phyloP scores from a whole-genome alignment of 2,888 invertebrate genomes.

The Sarcophaga carnaria region DNA sequence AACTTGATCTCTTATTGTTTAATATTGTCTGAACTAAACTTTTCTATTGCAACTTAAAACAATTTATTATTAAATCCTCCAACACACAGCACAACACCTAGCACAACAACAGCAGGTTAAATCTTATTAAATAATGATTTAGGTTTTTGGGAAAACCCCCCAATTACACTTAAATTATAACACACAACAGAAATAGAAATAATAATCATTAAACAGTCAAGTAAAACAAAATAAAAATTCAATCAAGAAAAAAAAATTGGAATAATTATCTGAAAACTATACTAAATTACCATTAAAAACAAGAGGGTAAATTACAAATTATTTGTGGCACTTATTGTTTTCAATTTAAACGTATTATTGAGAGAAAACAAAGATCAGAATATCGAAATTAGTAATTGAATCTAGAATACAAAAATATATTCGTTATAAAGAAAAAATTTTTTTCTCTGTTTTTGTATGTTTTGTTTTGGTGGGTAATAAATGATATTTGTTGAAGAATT shows the following conservation, averaged over 20 bases:
- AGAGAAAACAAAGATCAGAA: not conserved
- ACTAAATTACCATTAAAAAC: not conserved
- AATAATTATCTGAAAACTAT: not conserved
- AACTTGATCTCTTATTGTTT: not conserved
- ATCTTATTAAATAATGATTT: conserved; percentile 35
- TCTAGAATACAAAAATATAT: not conserved
- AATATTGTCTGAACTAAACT: not conserved
- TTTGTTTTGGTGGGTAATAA: conserved; percentile 17
- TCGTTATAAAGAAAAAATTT: no score
- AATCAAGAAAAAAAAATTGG: not conserved
- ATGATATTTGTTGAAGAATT: conserved; percentile 73
- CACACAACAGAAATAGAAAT: conserved; percentile 33
- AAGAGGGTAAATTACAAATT: conserved; percentile 7
- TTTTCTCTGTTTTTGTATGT: not conserved
- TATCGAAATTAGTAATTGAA: not conserved
- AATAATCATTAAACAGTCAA: conserved; percentile 12
- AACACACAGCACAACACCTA: conserved; percentile 13
- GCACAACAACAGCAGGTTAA: not conserved
- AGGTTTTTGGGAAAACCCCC: conserved; percentile 62
- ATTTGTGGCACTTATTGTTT: not conserved
- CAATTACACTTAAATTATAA: conserved; percentile 58
- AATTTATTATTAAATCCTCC: conserved; percentile 55
- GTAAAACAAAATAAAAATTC: conserved; percentile 6
- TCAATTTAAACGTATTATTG: not conserved
- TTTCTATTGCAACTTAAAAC: conserved; percentile 34